phyloP scores from a whole-genome alignment of 2,113 vertebrate species.

The Nymphicus hollandicus region DNA sequence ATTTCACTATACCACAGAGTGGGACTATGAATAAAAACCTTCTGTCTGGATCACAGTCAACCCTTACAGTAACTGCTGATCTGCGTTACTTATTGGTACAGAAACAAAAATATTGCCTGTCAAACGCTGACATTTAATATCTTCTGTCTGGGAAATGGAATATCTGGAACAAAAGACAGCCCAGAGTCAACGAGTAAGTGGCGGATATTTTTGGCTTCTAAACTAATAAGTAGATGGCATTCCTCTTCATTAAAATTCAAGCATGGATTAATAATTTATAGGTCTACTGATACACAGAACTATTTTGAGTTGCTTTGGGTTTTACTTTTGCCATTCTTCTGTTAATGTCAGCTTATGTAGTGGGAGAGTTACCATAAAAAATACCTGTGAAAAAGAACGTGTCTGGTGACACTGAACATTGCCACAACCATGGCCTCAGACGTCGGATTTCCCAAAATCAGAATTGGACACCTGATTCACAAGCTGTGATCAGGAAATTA shows the following conservation, averaged over 20 bases:
- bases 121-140: constrained; percentile 1
- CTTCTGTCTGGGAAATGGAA: constrained; percentile 8
- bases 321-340: not conserved
- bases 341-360: not conserved
- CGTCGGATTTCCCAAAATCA: not conserved
- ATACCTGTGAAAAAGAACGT: not conserved
- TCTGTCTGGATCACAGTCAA: constrained; percentile 19
- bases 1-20: not conserved
- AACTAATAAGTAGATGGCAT: constrained; percentile 17
- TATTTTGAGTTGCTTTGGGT: not conserved
- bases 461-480: not conserved
- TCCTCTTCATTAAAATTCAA: constrained; percentile 39
- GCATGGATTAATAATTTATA: constrained; percentile 31
- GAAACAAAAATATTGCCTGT: constrained; percentile 30
- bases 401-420: not conserved
- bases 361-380: not conserved
- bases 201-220: not conserved
- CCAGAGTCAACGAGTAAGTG: not conserved
- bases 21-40: not conserved
- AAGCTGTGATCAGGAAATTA: not conserved
- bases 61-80: constrained; percentile 22
- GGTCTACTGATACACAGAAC: not conserved
- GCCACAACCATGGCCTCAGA: not conserved
- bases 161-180: constrained; percentile 12
- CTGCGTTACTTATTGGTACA: constrained; percentile 4